phyloP scores from a whole-genome alignment of 2,797 vertebrate species.

The Dicrostonyx torquatus region DNA sequence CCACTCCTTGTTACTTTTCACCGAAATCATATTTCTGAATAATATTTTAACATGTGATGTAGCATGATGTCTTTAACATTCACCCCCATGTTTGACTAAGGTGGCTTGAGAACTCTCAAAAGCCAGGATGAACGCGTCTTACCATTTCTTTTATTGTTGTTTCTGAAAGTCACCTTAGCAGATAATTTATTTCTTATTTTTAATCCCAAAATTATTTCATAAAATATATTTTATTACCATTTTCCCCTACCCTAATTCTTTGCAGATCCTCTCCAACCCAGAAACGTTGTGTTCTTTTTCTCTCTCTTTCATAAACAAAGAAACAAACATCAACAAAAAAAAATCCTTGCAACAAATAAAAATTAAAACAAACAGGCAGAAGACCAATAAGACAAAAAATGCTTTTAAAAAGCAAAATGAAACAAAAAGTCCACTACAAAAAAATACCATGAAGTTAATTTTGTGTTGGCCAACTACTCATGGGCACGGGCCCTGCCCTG shows the following conservation, averaged over 20 bases:
- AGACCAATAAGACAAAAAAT: neutral
- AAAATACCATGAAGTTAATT: neutral
- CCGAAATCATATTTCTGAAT: neutral
- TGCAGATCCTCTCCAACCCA: neutral
- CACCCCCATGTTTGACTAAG: neutral
- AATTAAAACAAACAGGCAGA: neutral
- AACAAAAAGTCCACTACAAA: neutral
- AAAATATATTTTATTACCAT: neutral
- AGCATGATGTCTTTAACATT: constrained; percentile 8
- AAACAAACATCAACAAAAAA: neutral
- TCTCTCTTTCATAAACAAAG: neutral
- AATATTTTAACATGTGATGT: neutral
- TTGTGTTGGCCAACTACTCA: neutral
- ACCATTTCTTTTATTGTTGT: neutral
- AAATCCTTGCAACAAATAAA: neutral
- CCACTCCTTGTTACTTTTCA: neutral
- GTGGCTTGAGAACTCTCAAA: constrained; percentile 30
- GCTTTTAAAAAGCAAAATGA: neutral
- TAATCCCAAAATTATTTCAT: neutral
- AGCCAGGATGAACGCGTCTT: neutral
- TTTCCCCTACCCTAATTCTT: neutral
- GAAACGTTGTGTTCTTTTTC: too few relatives aligned
- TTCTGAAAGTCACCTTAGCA: constrained; percentile 29
- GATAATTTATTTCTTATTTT: neutral
- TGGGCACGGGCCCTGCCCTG: too few relatives aligned